Base-by-base conservation (phyloP, 2,888 invertebrate genomes). In the Limnephilus auricula region DNA sequence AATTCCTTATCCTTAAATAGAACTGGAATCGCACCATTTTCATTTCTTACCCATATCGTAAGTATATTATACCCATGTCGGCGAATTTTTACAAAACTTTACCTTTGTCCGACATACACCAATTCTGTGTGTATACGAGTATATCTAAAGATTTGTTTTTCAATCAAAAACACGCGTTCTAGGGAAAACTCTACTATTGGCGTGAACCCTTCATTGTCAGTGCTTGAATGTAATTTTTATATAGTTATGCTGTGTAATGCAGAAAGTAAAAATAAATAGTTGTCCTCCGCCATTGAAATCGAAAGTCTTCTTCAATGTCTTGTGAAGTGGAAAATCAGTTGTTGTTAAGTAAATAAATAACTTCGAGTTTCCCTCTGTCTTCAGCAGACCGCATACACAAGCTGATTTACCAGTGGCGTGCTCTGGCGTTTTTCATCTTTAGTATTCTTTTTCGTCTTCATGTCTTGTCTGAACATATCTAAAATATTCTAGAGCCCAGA, bases 321-420 rank as follows among this genome's bases (percentile, higher is more conserved):
- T 65, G 25, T n/a, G 65, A 65, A 65, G 65, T 65, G 65, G 65
- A 65, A 65, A 65, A 65, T 65, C 65, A 65, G 65, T 65, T 65
- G 65, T 65, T 65, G 65, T 25, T 25, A 50, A 50, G 50, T 50
- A 50, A 65, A 25, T 50, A 50, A 65, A 65, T 65, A 65, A n/a
- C 65, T 65, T n/a, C 25, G n/a, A 65, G 25, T 65, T 65, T 65
- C 65, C 65, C 65, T 65, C 65, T 65, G 4, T 65, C 65, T 65
- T 65, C 65, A 65, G 65, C 65, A 65, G 65, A 65, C 65, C 65
- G 65, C 65, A n/a, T 65, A 65, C 65, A 65, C 65, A 65, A 65
- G 6, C 65, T 9, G 65, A 65, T 65, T 65, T 65, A 9, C 25
- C 65, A 65, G 65, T 9, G 65, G 65, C 65, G 65, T 65, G 25